Evolutionary conservation across 2,888 invertebrate genomes (phyloP).

Genomic region (Tuberolachnus salignus): DNA sequence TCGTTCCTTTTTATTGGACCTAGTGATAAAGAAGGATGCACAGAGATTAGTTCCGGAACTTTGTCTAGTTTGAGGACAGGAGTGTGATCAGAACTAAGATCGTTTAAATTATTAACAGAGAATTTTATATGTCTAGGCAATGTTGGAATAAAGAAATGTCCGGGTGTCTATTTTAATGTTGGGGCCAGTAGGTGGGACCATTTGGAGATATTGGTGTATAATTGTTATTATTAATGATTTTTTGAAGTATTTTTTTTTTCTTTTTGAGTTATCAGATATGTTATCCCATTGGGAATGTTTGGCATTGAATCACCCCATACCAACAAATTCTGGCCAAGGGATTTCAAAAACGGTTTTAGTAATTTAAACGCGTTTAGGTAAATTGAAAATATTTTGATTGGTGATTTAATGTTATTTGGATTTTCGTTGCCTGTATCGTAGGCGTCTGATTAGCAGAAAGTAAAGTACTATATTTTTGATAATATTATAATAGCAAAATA

Average conservation of each 20-base stretch:
- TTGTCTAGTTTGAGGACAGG: neutral
- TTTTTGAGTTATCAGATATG: slow-evolving; percentile 3
- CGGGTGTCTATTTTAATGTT: neutral
- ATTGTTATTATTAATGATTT: slow-evolving; percentile 11
- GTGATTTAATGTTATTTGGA: neutral
- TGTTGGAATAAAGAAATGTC: slow-evolving; percentile 7
- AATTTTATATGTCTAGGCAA: neutral
- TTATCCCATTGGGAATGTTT: neutral
- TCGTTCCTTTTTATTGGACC: neutral
- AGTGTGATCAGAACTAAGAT: neutral
- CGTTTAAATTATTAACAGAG: neutral
- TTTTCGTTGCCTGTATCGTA: neutral
- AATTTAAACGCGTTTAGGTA: neutral
- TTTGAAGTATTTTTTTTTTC: slow-evolving; percentile 1
- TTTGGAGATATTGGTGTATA: slow-evolving; percentile 17
- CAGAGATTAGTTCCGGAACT: neutral
- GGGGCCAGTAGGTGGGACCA: slow-evolving; percentile 2
- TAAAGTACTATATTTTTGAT: too few relatives aligned
- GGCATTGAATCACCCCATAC: neutral
- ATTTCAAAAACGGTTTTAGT: neutral
- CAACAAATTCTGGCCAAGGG: neutral
- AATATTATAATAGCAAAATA: too few relatives aligned
- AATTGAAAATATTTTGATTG: neutral
- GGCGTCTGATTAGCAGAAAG: neutral
- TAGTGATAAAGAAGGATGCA: neutral